phyloP scores from a whole-genome alignment of 1,140 invertebrate genomes.

The Drosophila miranda region DNA sequence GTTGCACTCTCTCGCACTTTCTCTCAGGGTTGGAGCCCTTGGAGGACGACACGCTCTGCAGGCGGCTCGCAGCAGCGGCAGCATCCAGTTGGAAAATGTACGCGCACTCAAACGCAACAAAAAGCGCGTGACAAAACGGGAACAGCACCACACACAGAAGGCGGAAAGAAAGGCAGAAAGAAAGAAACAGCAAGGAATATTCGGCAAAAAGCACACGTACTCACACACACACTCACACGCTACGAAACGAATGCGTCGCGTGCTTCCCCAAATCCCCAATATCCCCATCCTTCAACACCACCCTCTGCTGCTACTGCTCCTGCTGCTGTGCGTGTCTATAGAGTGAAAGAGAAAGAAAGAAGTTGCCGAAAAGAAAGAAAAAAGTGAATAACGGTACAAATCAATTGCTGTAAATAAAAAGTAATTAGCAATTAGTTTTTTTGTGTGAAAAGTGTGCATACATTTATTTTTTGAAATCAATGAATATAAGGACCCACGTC shows the following conservation, averaged over 20 bases:
- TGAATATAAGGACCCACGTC: not conserved
- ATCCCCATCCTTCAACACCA: slow-evolving; percentile 7
- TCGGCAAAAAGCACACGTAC: slow-evolving; percentile 24
- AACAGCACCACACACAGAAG: slow-evolving; percentile 30
- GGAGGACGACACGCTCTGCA: slow-evolving; percentile 2
- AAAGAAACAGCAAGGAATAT: slow-evolving; percentile 29
- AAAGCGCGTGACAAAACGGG: slow-evolving; percentile 59
- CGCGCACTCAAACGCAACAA: slow-evolving; percentile 71
- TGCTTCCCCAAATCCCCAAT: slow-evolving; percentile 49
- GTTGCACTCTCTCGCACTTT: slow-evolving; percentile 16
- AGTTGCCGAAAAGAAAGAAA: slow-evolving; percentile 48
- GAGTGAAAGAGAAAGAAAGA: slow-evolving; percentile 37
- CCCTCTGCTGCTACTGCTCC: not conserved
- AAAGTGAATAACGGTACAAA: slow-evolving; percentile 17
- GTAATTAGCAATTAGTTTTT: slow-evolving; percentile 18
- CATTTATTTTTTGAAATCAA: no score
- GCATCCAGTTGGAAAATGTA: slow-evolving; percentile 80
- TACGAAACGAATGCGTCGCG: slow-evolving; percentile 52
- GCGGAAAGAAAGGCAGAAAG: slow-evolving; percentile 33
- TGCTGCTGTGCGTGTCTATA: slow-evolving; percentile 55
- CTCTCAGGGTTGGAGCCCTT: slow-evolving; percentile 7
- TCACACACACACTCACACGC: slow-evolving; percentile 20
- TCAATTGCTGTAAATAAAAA: slow-evolving; percentile 16
- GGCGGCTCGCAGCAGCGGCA: slow-evolving; percentile 29
- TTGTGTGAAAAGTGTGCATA: not conserved